Base-by-base conservation (phyloP, 2,113 vertebrate species). In the Anthoscopus minutus region DNA sequence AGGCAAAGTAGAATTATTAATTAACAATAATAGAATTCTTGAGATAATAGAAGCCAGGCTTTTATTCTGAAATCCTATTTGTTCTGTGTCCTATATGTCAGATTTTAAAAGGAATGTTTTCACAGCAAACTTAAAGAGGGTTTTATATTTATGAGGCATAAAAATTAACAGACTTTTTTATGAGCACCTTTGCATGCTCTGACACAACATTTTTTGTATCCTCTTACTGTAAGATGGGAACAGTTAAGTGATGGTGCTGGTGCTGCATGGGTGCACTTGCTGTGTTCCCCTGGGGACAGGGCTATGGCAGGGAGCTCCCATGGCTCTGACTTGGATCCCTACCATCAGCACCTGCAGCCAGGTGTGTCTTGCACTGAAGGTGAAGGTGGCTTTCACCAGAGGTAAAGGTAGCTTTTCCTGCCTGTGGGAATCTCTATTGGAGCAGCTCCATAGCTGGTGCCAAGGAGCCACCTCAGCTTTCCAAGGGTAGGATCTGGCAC, bases 1-100 rank as follows among this genome's bases (percentile, higher is more conserved):
- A 74, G 60, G 86, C 74, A 94, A 94, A 96, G 28, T 40, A 88
- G 81, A 94, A 88, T 86, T 95, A 96, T 95, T 96, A 95, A 94
- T 95, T 83, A 79, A 87, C 61, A 82, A 61, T 62, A 89, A 72
- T 14, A 65, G 62, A 82, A 70, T 95, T 96, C 87, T 91, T 16
- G 5, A 94, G 70, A 88, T 50, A 94, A 91, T 73, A 88, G 50
- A 94, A 95, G 88, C 44, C 18, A 37, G 10, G 11, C 27, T 91
- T 95, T 72, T 93, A 50, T 81, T 87, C 76, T 91, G 66, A 81
- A 96, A 47, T 44, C 56, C 35, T 61, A 10, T 91, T 97, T 93
- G 56, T 70, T 90, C 61, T 25, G 0, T 62, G 44, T 62, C 89
- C 27, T 70, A 28, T 54, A 93, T 47, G 31, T 92, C 47, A 80